Conservation (phyloP, 2,113 vertebrate species). For the Engraulis encrasicolus region DNA sequence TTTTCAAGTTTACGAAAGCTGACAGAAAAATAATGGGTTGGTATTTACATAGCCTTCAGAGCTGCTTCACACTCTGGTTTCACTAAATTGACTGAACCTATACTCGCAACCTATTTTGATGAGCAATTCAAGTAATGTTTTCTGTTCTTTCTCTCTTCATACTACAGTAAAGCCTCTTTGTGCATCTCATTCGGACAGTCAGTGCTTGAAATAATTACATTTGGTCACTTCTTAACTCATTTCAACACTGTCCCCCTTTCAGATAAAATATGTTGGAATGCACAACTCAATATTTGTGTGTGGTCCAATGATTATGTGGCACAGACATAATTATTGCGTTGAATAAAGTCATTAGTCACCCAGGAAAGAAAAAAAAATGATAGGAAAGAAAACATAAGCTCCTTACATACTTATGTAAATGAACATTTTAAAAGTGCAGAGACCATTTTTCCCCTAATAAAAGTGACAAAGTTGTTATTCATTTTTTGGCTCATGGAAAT, state of each 20-base stretch:
- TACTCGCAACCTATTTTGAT: too few species aligned
- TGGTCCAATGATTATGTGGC: conserved; percentile 54
- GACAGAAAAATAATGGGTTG: too few species aligned
- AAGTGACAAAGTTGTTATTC: conserved; percentile 63
- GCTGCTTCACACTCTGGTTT: too few species aligned
- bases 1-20: too few species aligned
- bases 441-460: conserved; percentile 47
- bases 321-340: conserved; percentile 62
- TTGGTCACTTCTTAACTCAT: conserved; percentile 19
- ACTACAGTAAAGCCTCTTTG: neutral
- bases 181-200: neutral
- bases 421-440: conserved; percentile 55
- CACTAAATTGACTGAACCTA: too few species aligned
- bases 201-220: neutral
- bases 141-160: neutral
- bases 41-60: too few species aligned
- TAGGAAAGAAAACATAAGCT: conserved; percentile 62
- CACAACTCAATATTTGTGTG: conserved; percentile 21
- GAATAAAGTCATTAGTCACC: conserved; percentile 61
- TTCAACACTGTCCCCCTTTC: neutral
- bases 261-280: conserved; percentile 15
- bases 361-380: neutral
- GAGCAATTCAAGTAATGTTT: neutral
- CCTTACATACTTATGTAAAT: conserved; percentile 77
- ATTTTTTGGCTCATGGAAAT: conserved; percentile 58